Percentiles rank a stretch among this genome's conserved stretches.
These are phyloP conservation scores for Acrossocheilus wenchowensis DNA, from an alignment of 2,797 vertebrate species.

Conservation along the genomic window DNA sequence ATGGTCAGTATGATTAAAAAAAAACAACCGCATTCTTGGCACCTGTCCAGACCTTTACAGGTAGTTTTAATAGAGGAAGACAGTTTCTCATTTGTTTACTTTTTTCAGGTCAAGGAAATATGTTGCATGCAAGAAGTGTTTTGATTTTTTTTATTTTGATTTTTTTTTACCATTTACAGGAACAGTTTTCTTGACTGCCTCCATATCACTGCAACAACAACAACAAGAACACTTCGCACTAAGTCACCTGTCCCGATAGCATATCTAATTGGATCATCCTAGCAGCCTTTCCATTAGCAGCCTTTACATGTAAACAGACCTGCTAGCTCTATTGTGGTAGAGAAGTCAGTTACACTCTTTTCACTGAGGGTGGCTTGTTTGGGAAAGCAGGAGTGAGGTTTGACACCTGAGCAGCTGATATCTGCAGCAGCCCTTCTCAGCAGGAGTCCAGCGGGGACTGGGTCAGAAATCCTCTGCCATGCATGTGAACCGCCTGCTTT, in stretches of 20 bases:
- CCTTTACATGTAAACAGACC: slow-evolving; percentile 12
- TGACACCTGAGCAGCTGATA: slow-evolving; percentile 51
- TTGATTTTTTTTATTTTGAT: neutral
- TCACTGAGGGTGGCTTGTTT: slow-evolving; percentile 44
- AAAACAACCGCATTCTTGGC: neutral
- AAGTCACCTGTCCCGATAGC: slow-evolving; percentile 19
- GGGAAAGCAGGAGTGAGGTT: slow-evolving; percentile 34
- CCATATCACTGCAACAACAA: neutral
- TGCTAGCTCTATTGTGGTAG: slow-evolving; percentile 10
- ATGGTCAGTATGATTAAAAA: neutral
- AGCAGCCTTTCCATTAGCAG: neutral
- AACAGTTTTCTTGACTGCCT: neutral
- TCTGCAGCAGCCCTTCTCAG: slow-evolving; percentile 37
- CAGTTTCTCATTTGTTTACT: neutral
- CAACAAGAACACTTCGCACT: neutral
- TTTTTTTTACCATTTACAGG: neutral
- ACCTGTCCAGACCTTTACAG: neutral
- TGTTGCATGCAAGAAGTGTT: neutral
- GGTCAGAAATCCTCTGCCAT: neutral
- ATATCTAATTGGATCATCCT: neutral
- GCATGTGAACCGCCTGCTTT: slow-evolving; percentile 48
- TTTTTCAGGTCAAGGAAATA: neutral
- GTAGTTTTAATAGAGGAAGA: neutral
- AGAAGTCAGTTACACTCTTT: slow-evolving; percentile 1
- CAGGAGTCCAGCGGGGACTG: slow-evolving; percentile 7